These are phyloP conservation scores for Magallana nippona DNA, from an alignment of 2,888 invertebrate species.

Conservation along the genomic window DNA sequence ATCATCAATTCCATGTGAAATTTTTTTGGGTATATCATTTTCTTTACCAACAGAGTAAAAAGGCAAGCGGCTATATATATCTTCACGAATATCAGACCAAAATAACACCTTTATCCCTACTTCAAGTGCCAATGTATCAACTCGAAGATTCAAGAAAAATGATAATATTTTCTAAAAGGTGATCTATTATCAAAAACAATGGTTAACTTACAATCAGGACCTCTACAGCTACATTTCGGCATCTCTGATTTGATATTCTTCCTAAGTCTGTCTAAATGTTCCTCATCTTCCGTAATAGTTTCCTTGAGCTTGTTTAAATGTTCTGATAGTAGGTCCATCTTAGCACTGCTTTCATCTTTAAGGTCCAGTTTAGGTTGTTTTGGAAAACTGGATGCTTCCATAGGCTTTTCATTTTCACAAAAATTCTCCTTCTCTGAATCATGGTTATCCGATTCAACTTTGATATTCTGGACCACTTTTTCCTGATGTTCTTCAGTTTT, in stretches of 20 bases:
- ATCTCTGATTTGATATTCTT: constrained; percentile 90
- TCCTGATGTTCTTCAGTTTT: constrained; percentile 25
- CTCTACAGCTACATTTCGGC: constrained; percentile 94
- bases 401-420: constrained; percentile 24
- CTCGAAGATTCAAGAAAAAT: too few relatives aligned
- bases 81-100: too few relatives aligned
- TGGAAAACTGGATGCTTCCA: neutral
- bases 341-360: constrained; percentile 32
- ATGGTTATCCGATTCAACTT: constrained; percentile 8
- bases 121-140: too few relatives aligned
- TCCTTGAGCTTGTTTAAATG: constrained; percentile 56
- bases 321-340: constrained; percentile 50
- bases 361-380: constrained; percentile 11
- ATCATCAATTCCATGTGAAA: too few relatives aligned
- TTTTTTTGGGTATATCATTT: too few relatives aligned
- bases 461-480: neutral
- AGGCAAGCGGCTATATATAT: too few relatives aligned
- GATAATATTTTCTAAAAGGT: too few relatives aligned
- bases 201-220: constrained; percentile 83
- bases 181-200: too few relatives aligned
- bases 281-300: constrained; percentile 55
- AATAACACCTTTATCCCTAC: too few relatives aligned
- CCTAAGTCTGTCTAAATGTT: constrained; percentile 82
- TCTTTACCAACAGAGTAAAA: too few relatives aligned
- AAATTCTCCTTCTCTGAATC: constrained; percentile 47